phyloP scores from a whole-genome alignment of 2,888 invertebrate species.

The Alviniconcha strummeri region DNA sequence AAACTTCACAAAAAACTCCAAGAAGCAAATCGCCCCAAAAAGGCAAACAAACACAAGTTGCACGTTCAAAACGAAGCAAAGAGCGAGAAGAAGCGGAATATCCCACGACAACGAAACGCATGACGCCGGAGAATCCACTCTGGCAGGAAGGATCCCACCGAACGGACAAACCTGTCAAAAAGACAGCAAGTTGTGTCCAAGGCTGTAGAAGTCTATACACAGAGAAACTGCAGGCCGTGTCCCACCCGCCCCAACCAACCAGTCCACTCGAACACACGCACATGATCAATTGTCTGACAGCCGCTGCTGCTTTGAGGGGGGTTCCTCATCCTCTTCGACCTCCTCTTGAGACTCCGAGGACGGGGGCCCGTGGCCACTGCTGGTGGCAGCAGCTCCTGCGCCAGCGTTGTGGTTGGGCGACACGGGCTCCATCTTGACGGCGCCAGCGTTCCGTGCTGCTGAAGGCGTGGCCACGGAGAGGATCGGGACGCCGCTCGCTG shows the following conservation, averaged over 20 bases:
- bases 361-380: constrained; percentile 19
- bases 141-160: no score
- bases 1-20: no score
- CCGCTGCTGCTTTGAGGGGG: constrained; percentile 6
- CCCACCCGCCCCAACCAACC: not conserved
- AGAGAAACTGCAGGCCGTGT: not conserved
- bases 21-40: no score
- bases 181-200: not conserved
- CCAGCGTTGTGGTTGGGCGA: constrained; percentile 36
- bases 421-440: constrained; percentile 40
- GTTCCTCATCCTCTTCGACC: constrained; percentile 14
- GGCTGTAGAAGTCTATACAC: constrained; percentile 11
- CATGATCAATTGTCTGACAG: constrained; percentile 21
- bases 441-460: not conserved
- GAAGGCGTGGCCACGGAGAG: constrained; percentile 26
- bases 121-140: no score
- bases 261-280: not conserved
- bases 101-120: no score
- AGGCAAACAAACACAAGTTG: no score
- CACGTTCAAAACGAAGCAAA: no score
- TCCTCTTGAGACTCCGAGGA: constrained; percentile 25
- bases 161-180: no score
- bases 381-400: not conserved
- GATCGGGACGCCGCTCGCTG: constrained; percentile 34
- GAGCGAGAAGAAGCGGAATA: no score